A percentile compares a stretch with the other conserved stretches of the same genome.
phyloP scores from a whole-genome alignment of 2,113 vertebrate genomes.

The Oxygymnocypris stewartii region DNA sequence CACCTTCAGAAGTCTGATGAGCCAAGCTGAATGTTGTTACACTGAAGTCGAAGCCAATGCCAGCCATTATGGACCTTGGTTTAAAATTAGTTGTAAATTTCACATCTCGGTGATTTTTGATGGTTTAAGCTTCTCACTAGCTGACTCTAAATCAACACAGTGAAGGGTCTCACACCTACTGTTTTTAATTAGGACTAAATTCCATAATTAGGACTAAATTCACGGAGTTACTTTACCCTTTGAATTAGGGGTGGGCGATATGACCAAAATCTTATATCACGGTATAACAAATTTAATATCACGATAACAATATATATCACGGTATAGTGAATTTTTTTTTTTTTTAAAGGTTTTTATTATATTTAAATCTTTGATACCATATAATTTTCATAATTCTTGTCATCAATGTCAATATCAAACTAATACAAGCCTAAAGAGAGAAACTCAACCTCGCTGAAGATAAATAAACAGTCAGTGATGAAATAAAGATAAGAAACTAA shows the following conservation, averaged over 20 bases:
- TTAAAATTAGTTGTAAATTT: background rate
- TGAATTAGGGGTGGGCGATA: background rate
- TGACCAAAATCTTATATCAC: too few species aligned
- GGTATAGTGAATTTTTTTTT: too few species aligned
- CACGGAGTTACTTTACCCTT: background rate
- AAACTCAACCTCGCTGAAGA: too few species aligned
- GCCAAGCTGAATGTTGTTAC: background rate
- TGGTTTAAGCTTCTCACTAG: background rate
- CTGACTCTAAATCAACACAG: background rate
- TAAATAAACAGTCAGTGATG: too few species aligned
- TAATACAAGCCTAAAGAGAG: too few species aligned
- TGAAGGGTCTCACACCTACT: background rate
- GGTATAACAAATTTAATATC: too few species aligned
- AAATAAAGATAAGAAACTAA: too few species aligned
- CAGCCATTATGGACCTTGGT: background rate
- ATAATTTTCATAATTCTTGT: too few species aligned
- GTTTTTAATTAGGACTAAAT: background rate
- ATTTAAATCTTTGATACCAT: too few species aligned
- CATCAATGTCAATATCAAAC: too few species aligned
- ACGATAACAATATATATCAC: too few species aligned
- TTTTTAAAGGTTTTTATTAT: too few species aligned
- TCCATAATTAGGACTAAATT: background rate
- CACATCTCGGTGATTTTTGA: background rate
- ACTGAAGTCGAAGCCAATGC: background rate
- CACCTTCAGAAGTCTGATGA: background rate